These are phyloP conservation scores for Drosophila emarginata DNA, from an alignment of 2,888 invertebrate genomes.

Conservation along the genomic window DNA sequence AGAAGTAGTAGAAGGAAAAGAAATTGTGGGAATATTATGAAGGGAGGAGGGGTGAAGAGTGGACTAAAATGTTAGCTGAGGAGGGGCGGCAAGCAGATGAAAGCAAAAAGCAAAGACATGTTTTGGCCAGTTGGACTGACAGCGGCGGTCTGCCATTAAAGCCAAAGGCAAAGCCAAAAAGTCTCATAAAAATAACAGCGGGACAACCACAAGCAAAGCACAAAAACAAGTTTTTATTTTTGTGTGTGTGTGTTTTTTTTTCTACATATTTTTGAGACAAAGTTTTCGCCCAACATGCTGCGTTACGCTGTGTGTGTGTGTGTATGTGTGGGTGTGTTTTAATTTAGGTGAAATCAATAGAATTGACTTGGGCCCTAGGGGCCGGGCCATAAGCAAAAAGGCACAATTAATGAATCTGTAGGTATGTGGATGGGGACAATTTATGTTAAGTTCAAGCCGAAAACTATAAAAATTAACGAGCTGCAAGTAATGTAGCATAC, in stretches of 20 bases:
- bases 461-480: constrained; percentile 75
- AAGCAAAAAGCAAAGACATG: constrained; percentile 68
- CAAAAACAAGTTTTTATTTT: constrained; percentile 29
- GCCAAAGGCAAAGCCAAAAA: constrained; percentile 54
- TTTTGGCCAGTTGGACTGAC: constrained; percentile 67
- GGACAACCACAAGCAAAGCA: constrained; percentile 38
- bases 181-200: constrained; percentile 71
- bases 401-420: constrained; percentile 47
- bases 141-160: constrained; percentile 45
- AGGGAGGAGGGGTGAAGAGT: constrained; percentile 10
- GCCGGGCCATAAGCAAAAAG: neutral
- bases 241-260: constrained; percentile 21
- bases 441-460: constrained; percentile 60
- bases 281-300: constrained; percentile 21
- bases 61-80: neutral
- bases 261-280: constrained; percentile 26
- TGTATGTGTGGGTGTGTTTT: constrained; percentile 41
- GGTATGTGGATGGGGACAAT: constrained; percentile 57
- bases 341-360: constrained; percentile 79
- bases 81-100: neutral
- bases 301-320: neutral
- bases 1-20: constrained; percentile 24
- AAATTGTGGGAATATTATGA: neutral
- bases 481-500: constrained; percentile 75
- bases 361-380: constrained; percentile 15